Conservation (phyloP, 2,888 invertebrate genomes). For the Agrypnus murinus region DNA sequence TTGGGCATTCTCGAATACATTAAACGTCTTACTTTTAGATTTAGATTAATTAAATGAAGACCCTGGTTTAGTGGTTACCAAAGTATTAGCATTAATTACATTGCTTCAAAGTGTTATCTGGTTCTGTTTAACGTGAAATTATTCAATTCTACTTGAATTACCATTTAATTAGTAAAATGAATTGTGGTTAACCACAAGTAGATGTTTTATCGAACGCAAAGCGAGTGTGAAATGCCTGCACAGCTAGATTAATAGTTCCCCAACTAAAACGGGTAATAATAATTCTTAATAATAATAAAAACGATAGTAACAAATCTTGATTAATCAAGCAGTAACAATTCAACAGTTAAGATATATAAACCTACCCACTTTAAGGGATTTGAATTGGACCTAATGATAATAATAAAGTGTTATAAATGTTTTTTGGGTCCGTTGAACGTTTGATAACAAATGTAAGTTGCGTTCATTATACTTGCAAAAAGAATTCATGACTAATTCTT, state of each 20-base stretch:
- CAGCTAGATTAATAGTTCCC: not conserved
- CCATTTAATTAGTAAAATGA: slow-evolving; percentile 15
- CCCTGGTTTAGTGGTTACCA: not conserved
- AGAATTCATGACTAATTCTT: slow-evolving; percentile 50
- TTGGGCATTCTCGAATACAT: no score
- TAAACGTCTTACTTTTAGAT: no score
- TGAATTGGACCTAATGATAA: slow-evolving; percentile 7
- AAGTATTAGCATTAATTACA: slow-evolving; percentile 20
- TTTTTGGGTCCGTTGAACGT: slow-evolving; percentile 28
- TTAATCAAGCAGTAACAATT: slow-evolving; percentile 33
- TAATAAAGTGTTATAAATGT: slow-evolving; percentile 42
- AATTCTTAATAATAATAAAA: slow-evolving; percentile 10
- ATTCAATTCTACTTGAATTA: slow-evolving; percentile 21
- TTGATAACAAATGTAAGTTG: slow-evolving; percentile 41
- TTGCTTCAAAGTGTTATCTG: slow-evolving; percentile 7
- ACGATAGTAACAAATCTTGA: slow-evolving; percentile 22
- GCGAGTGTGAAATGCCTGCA: no score
- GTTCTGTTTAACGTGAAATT: slow-evolving; percentile 14
- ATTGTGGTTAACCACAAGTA: not conserved
- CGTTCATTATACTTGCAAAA: slow-evolving; percentile 51
- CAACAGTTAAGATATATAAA: slow-evolving; percentile 23
- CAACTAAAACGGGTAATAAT: not conserved
- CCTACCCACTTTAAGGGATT: slow-evolving; percentile 16
- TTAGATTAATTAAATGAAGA: no score
- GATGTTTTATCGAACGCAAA: not conserved